Base-by-base conservation (phyloP, 1,140 invertebrate species). In the Drosophila pruinosa region DNA sequence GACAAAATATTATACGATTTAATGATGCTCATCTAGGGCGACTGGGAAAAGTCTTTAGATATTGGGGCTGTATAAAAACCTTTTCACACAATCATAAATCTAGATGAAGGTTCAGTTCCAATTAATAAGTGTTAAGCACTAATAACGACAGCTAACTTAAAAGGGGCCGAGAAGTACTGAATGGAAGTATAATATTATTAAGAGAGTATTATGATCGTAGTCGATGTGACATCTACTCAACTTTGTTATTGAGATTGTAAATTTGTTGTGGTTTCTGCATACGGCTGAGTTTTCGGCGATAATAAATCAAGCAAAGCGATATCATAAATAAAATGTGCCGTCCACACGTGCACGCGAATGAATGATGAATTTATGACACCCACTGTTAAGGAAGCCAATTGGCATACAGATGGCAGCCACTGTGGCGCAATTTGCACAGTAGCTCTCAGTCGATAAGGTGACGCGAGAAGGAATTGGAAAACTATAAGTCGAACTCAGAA, bases 281-380 rank as follows among this genome's bases (percentile, higher is more conserved):
- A 41, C 15, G 36, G 36, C 26, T 12, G 62, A 21, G 31, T 43
- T 58, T 65, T 64, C 38, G 63, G 64, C 50, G 22, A 53, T 68
- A 61, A 88, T 89, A 89, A 89, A 89, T 89, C 80, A 89, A 81
- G 57, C 38, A 10, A 47, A 26, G 48, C 61, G 38, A 58, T 63
- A 67, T 72, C 62, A 71, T 74, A 71, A 74, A 71, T 74, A 52
- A 47, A 59, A 67, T 50, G 41, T 45, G 58, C 38, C 47, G 65
- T 62, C 48, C 47, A 58, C 72, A 59, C 68, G 52, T 28, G 59
- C 56, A 67, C 36, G 59, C 63, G 56, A 73, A 70, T 78, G 57
- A 81, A 72, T 89, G 86, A 89, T 85, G 77, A 85, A 89, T 89
- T 89, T 89, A 89, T 81, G 85, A 67, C 74, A 70, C 67, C 69